Evolutionary conservation across 2,888 invertebrate species (phyloP).

Genomic region (Cyclophora albipunctata): DNA sequence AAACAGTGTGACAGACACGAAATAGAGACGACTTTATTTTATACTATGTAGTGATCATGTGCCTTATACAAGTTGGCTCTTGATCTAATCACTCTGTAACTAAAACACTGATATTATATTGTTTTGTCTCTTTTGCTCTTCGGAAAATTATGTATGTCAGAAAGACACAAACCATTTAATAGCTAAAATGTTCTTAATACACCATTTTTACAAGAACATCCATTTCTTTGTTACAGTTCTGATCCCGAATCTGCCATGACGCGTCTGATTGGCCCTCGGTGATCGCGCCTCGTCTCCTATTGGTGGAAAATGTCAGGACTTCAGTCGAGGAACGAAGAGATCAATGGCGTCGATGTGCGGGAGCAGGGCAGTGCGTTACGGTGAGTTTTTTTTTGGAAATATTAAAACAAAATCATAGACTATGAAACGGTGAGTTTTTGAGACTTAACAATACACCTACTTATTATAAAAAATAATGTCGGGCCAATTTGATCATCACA

Average conservation of each 20-base stretch:
- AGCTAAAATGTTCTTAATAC: too few species aligned
- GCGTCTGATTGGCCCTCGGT: constrained; percentile 42
- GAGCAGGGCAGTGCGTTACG: constrained; percentile 69
- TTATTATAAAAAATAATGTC: background rate
- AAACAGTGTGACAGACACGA: too few species aligned
- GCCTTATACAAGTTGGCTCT: too few species aligned
- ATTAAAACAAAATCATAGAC: background rate
- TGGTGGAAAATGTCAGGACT: constrained; percentile 67
- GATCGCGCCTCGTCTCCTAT: constrained; percentile 27
- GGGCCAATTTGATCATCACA: too few species aligned
- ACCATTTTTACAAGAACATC: too few species aligned
- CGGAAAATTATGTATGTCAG: too few species aligned
- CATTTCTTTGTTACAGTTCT: constrained; percentile 6
- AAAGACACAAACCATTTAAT: too few species aligned
- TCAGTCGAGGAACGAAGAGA: constrained; percentile 58
- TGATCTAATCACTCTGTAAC: too few species aligned
- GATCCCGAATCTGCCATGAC: constrained; percentile 27
- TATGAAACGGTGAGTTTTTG: background rate
- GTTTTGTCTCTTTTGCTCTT: too few species aligned
- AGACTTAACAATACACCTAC: background rate
- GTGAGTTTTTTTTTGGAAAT: constrained; percentile 30
- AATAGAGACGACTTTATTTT: too few species aligned
- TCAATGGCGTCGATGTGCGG: constrained; percentile 67
- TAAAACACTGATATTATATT: too few species aligned
- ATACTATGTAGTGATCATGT: too few species aligned